Conservation (phyloP, 1,140 invertebrate genomes). For the Radopholus similis region DNA sequence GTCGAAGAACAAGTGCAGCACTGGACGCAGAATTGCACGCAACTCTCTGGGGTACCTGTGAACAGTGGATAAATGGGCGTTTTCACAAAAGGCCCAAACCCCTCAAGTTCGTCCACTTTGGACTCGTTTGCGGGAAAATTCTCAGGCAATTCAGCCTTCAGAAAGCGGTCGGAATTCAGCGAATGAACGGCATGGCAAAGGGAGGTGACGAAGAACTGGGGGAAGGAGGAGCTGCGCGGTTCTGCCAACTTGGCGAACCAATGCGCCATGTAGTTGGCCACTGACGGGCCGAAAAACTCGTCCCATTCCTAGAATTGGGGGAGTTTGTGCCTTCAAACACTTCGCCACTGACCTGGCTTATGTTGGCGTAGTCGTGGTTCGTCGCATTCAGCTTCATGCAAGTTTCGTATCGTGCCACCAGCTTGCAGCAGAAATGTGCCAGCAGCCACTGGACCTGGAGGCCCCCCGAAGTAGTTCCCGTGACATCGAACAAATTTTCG, state of each 20-base stretch:
- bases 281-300: slow-evolving; percentile 36
- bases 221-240: too few species aligned
- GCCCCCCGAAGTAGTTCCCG: neutral
- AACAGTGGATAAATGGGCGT: neutral
- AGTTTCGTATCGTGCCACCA: slow-evolving; percentile 13
- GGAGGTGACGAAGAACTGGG: neutral
- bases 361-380: slow-evolving; percentile 7
- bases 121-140: neutral
- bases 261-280: slow-evolving; percentile 6
- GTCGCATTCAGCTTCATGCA: slow-evolving; percentile 2
- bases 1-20: neutral
- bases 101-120: neutral
- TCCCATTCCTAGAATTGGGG: slow-evolving; percentile 25
- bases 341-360: slow-evolving; percentile 9
- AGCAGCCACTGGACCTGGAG: neutral
- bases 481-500: neutral
- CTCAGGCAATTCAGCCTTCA: slow-evolving; percentile 8
- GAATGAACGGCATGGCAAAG: slow-evolving; percentile 20
- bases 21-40: neutral
- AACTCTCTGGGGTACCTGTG: neutral
- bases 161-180: neutral
- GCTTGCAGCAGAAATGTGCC: neutral
- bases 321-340: neutral
- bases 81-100: neutral
- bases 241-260: slow-evolving; percentile 22